phyloP scores from a whole-genome alignment of 2,113 vertebrate genomes.

The Felis chaus region DNA sequence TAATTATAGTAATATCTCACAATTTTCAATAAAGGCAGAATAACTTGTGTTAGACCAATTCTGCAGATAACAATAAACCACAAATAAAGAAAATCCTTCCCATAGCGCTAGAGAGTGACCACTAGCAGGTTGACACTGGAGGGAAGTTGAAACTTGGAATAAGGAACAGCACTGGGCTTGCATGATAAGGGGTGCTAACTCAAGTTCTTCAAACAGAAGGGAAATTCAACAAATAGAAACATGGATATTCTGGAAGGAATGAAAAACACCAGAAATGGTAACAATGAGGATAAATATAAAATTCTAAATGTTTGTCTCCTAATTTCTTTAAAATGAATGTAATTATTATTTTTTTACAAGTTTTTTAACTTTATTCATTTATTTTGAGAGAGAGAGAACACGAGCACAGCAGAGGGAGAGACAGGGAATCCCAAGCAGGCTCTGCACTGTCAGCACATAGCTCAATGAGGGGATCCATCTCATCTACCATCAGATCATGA shows the following conservation, averaged over 20 bases:
- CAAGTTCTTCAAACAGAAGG: background rate
- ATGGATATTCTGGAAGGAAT: background rate
- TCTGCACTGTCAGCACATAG: too few species aligned
- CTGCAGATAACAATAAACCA: background rate
- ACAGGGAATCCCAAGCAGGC: too few species aligned
- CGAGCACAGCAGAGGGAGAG: too few species aligned
- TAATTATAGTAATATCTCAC: background rate
- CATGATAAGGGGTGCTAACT: background rate
- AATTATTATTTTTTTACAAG: background rate
- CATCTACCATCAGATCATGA: too few species aligned
- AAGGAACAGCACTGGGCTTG: background rate
- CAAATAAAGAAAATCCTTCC: background rate
- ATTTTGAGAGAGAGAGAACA: too few species aligned
- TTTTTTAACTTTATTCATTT: too few species aligned
- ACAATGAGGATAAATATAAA: background rate
- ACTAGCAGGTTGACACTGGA: background rate
- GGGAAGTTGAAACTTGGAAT: background rate
- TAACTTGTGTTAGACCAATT: background rate
- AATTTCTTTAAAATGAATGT: background rate
- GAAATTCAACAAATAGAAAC: background rate
- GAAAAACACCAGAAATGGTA: background rate
- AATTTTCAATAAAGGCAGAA: background rate
- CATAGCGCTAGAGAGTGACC: background rate
- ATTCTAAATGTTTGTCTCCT: background rate
- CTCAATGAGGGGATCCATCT: too few species aligned